Evolutionary conservation across 1,140 invertebrate species (phyloP).

Genomic region (Euglossa dilemma): DNA sequence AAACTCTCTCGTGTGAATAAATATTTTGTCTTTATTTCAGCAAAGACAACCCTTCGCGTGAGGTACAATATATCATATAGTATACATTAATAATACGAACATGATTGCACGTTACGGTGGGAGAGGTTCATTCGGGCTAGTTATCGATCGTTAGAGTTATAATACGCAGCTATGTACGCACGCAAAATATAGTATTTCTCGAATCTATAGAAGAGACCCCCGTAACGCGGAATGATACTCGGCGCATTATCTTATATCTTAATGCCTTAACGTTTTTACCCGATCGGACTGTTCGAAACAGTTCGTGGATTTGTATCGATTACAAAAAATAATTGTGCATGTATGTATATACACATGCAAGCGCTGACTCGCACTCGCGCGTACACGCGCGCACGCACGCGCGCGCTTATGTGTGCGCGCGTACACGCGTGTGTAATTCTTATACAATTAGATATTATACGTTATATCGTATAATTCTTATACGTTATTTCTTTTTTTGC

Average conservation of each 20-base stretch:
- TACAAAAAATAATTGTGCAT: slow-evolving; percentile 79
- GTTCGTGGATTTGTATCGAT: slow-evolving; percentile 58
- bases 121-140: slow-evolving; percentile 64
- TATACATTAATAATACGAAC: slow-evolving; percentile 70
- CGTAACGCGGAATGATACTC: slow-evolving; percentile 29
- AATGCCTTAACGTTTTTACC: slow-evolving; percentile 35
- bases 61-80: slow-evolving; percentile 77
- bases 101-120: slow-evolving; percentile 74
- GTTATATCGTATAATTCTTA: not conserved
- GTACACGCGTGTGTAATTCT: not conserved
- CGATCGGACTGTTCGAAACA: slow-evolving; percentile 31
- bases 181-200: slow-evolving; percentile 65
- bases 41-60: slow-evolving; percentile 74
- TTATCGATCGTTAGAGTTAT: slow-evolving; percentile 61
- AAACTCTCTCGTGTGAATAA: slow-evolving; percentile 73
- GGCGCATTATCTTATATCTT: slow-evolving; percentile 19
- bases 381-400: not conserved
- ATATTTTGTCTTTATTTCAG: slow-evolving; percentile 80
- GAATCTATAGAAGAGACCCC: slow-evolving; percentile 51
- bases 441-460: not conserved
- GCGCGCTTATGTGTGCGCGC: not conserved
- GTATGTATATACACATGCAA: slow-evolving; percentile 3
- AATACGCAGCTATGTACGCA: slow-evolving; percentile 64
- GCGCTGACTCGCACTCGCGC: not conserved
- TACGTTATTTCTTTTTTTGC: not conserved